phyloP scores from a whole-genome alignment of 2,888 invertebrate species.

The Chaitophorus viminalis region DNA sequence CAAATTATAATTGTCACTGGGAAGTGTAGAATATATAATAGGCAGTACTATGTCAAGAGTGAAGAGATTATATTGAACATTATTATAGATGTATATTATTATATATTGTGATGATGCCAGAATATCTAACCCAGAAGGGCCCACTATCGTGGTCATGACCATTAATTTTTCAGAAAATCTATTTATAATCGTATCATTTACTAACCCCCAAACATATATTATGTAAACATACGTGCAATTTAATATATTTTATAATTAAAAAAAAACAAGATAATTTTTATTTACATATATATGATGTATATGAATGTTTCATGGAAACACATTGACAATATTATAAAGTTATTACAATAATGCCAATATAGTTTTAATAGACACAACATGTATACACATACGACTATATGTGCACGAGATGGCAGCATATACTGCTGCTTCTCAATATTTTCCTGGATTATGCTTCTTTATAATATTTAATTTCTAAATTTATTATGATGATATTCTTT shows the following conservation, averaged over 20 bases:
- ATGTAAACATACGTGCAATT: not conserved
- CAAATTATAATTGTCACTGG: not conserved
- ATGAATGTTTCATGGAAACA: no score
- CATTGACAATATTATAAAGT: no score
- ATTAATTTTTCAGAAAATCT: not conserved
- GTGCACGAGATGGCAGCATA: no score
- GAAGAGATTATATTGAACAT: not conserved
- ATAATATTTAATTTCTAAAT: no score
- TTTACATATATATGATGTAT: not conserved
- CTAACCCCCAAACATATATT: not conserved
- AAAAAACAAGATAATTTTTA: no score
- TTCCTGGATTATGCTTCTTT: no score
- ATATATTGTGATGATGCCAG: not conserved
- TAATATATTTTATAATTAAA: no score
- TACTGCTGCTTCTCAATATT: no score
- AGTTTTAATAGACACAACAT: no score
- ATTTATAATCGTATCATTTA: not conserved
- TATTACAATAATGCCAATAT: no score
- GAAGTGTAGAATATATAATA: not conserved
- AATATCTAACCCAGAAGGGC: not conserved
- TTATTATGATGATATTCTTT: no score
- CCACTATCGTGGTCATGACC: not conserved
- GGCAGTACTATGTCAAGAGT: not conserved
- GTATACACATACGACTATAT: no score
- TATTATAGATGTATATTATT: not conserved